Base-by-base conservation (phyloP, 2,888 invertebrate species). In the Dendrolimus houi region DNA sequence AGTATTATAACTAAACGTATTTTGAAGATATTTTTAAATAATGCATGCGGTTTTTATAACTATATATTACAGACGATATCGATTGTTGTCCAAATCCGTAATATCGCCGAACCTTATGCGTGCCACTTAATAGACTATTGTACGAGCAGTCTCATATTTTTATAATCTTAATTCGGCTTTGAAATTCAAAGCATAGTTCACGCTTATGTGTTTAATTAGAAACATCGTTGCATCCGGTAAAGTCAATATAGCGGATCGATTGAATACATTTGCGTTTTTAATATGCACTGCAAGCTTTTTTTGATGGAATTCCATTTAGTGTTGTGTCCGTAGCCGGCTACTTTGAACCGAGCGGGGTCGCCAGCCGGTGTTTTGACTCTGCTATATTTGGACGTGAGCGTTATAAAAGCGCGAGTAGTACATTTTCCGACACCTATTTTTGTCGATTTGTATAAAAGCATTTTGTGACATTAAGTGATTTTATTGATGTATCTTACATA, bases 401-500 rank as follows among this genome's bases (percentile, higher is more conserved):
- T 29, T 29, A 29, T 29, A 29, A 29, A 29, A 29, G 29, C 29
- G 29, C 29, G 29, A 29, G 6, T 29, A 29, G 29, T 29, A 29
- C 29, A 29, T 62, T 55, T 58, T 59, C 57, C 60, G 65, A 60
- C 62, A 62, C 61, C 60, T 29, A 29, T 66, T 71, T 69, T 72
- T 65, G 69, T 71, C 72, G 72, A 74, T 72, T 74, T 68, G 64
- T 71, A 71, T 71, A 74, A 67, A 69, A 71, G 70, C 67, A 70
- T 69, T 66, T 71, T 73, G 64, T 67, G 67, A 29, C 29, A 70
- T 71, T 72, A 74, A 73, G 68, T 64, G 29, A 29, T 67, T 69
- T 62, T 67, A 70, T 70, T 73, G 68, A 68, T 73, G 66, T 75
- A 70, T 76, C 72, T 70, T 75, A 77, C 64, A 72, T 68, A 67